These are phyloP conservation scores for Sebastiscus tertius DNA, from an alignment of 2,797 vertebrate species.

Conservation along the genomic window DNA sequence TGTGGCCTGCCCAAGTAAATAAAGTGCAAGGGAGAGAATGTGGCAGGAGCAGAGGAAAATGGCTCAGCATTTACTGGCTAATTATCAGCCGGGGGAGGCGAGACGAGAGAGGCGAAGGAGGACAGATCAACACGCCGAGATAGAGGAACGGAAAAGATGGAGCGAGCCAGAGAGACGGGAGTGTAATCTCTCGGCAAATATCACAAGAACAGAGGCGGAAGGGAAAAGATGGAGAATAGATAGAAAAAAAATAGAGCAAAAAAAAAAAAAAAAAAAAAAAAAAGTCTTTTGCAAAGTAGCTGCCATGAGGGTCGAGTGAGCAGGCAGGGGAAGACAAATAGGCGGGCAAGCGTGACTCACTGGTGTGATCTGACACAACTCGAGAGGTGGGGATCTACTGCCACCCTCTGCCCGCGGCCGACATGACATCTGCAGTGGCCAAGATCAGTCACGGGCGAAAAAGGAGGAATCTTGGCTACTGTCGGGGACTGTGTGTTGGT, in stretches of 20 bases:
- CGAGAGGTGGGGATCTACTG: slow-evolving; percentile 71
- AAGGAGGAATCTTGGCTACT: slow-evolving; percentile 37
- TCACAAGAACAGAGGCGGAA: slow-evolving; percentile 52
- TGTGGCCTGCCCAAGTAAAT: slow-evolving; percentile 69
- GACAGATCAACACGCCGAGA: slow-evolving; percentile 35
- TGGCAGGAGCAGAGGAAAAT: slow-evolving; percentile 55
- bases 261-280: slow-evolving; percentile 18
- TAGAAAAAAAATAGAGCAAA: slow-evolving; percentile 61
- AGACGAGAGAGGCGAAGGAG: slow-evolving; percentile 45
- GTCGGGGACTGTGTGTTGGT: slow-evolving; percentile 42
- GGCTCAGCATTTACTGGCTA: slow-evolving; percentile 67
- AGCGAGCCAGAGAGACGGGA: slow-evolving; percentile 18
- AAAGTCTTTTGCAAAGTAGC: slow-evolving; percentile 74
- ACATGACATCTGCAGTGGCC: slow-evolving; percentile 75
- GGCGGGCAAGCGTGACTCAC: slow-evolving; percentile 68
- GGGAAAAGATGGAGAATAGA: slow-evolving; percentile 40
- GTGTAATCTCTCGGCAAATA: slow-evolving; percentile 69
- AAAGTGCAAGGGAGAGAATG: slow-evolving; percentile 64
- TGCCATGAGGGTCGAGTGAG: slow-evolving; percentile 63
- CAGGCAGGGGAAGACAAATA: slow-evolving; percentile 57
- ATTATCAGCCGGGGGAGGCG: slow-evolving; percentile 64
- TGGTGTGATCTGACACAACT: slow-evolving; percentile 32
- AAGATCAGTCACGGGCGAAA: slow-evolving; percentile 39
- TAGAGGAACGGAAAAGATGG: not conserved
- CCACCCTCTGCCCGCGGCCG: slow-evolving; percentile 64